Evolutionary conservation across 2,888 invertebrate species (phyloP).

Genomic region (Drosophila neotestacea): DNA sequence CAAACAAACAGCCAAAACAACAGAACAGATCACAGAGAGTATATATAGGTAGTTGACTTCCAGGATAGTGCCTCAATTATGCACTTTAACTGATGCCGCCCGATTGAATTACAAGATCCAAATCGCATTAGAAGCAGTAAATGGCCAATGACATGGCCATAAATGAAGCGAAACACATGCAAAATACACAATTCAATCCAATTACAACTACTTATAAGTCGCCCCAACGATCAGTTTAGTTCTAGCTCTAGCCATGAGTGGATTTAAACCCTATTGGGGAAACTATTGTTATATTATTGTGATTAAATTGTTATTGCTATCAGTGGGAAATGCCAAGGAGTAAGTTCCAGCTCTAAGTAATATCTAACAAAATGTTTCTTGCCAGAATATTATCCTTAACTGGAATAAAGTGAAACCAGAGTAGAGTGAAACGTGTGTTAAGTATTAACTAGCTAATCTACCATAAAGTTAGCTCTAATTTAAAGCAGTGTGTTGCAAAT

Average conservation of each 20-base stretch:
- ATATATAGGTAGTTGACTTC: constrained; percentile 1
- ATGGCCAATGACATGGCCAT: constrained; percentile 43
- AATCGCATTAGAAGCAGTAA: constrained; percentile 50
- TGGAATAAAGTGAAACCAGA: no score
- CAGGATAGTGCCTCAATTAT: constrained; percentile 52
- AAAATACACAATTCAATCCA: constrained; percentile 25
- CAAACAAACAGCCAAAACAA: constrained; percentile 30
- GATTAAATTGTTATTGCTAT: background rate
- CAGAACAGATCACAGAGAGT: constrained; percentile 3
- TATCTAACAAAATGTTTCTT: background rate
- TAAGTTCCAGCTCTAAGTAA: background rate
- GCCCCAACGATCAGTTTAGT: constrained; percentile 37
- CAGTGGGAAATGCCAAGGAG: background rate
- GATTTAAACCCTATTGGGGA: background rate
- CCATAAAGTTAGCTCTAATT: background rate
- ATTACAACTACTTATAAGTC: constrained; percentile 9
- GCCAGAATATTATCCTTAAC: background rate
- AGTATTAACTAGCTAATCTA: background rate
- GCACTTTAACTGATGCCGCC: constrained; percentile 50
- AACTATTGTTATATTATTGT: constrained; percentile 1
- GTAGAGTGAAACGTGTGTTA: no score
- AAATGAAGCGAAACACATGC: constrained; percentile 21
- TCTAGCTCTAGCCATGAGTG: constrained; percentile 25
- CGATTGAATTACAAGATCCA: constrained; percentile 54
- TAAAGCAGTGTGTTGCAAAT: background rate